Conservation (phyloP, 2,888 invertebrate species). For the Pheosia gnoma region DNA sequence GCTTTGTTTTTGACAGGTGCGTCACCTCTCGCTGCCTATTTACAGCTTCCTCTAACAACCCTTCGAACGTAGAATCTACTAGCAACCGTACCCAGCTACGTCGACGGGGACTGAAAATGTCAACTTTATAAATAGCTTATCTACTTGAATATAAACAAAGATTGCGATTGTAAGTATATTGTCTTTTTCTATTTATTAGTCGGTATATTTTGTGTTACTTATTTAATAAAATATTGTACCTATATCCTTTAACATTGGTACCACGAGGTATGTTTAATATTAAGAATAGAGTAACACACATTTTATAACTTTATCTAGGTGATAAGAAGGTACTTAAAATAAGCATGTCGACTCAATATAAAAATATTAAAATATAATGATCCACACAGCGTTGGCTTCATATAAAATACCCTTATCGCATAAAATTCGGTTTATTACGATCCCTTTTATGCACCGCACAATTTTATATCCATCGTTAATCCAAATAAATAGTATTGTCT, state of each 20-base stretch:
- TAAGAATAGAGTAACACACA: too few species aligned
- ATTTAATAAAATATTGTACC: too few species aligned
- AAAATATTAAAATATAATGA: not conserved
- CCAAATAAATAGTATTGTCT: constrained; percentile 9
- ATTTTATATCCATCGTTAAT: constrained; percentile 18
- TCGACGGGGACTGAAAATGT: too few species aligned
- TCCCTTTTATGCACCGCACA: constrained; percentile 9
- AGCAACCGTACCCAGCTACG: not conserved
- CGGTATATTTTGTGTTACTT: too few species aligned
- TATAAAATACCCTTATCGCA: constrained; percentile 16
- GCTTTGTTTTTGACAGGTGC: not conserved
- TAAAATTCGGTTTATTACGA: constrained; percentile 17
- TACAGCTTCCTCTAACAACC: not conserved
- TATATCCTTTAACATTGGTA: too few species aligned
- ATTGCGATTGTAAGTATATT: too few species aligned
- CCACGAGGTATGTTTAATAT: too few species aligned
- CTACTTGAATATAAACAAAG: too few species aligned
- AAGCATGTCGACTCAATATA: not conserved
- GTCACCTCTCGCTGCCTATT: not conserved
- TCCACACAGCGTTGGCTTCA: constrained; percentile 7
- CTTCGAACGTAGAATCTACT: not conserved
- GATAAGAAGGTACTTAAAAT: too few species aligned
- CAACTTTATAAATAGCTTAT: too few species aligned
- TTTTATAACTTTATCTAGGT: too few species aligned
- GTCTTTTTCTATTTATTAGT: too few species aligned